Evolutionary conservation across 2,113 vertebrate genomes (phyloP).

Genomic region (Regulus satrapa): DNA sequence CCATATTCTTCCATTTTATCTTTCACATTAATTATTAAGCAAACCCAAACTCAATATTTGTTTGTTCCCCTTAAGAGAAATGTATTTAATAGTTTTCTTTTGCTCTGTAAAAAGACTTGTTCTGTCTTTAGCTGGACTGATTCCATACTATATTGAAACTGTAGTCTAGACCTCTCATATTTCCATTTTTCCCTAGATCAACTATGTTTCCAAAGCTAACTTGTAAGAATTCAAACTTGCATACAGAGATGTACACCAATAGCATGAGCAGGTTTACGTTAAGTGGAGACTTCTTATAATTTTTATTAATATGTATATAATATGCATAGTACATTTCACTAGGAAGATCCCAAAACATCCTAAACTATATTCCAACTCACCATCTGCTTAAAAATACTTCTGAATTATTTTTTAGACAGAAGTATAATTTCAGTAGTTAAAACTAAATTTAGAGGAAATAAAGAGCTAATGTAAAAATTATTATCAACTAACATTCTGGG

Average conservation of each 20-base stretch:
- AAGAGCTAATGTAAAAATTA: background rate
- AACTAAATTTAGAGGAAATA: background rate
- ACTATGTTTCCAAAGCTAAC: background rate
- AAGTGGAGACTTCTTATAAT: background rate
- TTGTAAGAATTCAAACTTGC: background rate
- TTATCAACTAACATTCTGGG: background rate
- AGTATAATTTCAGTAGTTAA: background rate
- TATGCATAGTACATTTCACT: background rate
- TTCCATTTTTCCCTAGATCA: background rate
- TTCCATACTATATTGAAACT: background rate
- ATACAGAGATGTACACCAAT: background rate
- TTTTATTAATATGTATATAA: background rate
- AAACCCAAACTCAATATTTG: background rate
- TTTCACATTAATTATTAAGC: background rate
- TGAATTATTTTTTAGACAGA: background rate
- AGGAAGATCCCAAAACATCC: background rate
- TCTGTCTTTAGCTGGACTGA: background rate
- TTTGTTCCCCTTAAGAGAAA: background rate
- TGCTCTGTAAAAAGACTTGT: background rate
- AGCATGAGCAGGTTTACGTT: background rate
- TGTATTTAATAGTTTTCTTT: background rate
- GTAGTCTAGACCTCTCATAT: background rate
- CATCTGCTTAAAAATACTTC: background rate
- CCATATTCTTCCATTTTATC: background rate
- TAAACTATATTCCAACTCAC: background rate